Conservation (phyloP, 2,113 vertebrate species). For the Pteronura brasiliensis region DNA sequence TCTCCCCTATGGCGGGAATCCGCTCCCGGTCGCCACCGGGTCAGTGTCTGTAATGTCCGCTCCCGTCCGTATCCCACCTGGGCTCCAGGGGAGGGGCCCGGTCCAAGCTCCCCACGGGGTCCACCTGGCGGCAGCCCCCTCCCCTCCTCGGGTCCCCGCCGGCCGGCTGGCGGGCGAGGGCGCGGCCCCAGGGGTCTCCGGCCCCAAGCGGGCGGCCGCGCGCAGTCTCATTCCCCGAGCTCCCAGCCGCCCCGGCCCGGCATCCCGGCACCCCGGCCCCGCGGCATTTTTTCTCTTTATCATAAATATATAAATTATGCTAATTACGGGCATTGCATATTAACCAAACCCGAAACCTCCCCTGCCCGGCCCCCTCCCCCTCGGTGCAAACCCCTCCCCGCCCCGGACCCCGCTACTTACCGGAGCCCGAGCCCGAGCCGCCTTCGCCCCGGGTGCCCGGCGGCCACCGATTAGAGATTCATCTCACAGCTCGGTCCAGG, state of each 20-base stretch:
- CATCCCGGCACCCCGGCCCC: conserved; percentile 55
- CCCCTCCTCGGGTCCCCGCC: background rate
- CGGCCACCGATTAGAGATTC: conserved; percentile 58
- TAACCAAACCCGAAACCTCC: conserved; percentile 88
- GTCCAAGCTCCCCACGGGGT: background rate
- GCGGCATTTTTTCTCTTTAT: conserved; percentile 86
- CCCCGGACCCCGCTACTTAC: conserved; percentile 75
- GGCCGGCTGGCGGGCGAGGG: background rate
- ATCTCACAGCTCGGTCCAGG: conserved; percentile 48
- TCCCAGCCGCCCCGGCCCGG: conserved; percentile 33
- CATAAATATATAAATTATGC: conserved; percentile 99
- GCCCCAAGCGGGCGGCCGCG: background rate
- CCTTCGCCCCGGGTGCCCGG: conserved; percentile 58
- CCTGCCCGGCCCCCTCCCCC: conserved; percentile 84
- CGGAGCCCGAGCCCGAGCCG: conserved; percentile 60
- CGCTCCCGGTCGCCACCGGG: background rate
- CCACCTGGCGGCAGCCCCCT: conserved; percentile 40
- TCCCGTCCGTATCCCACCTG: background rate
- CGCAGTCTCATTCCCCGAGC: background rate
- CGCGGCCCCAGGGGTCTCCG: background rate
- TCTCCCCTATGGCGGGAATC: background rate
- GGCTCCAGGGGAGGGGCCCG: background rate
- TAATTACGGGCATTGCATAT: conserved; percentile 98
- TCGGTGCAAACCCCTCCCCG: conserved; percentile 77
- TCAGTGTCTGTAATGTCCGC: background rate